Evolutionary conservation across 2,888 invertebrate species (phyloP).

Genomic region (Pseudococcus viburni): DNA sequence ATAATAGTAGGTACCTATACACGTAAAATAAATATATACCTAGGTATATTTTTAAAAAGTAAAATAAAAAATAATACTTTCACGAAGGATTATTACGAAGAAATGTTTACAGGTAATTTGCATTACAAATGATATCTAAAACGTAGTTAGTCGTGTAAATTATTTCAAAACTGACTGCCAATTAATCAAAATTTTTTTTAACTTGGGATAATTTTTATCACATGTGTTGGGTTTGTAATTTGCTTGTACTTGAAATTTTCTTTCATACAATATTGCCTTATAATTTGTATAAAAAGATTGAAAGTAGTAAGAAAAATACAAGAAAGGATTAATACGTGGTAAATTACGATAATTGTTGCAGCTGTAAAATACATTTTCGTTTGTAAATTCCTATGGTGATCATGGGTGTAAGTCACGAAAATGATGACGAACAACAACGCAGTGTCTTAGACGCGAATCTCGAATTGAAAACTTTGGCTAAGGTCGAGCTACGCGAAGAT

Average conservation of each 20-base stretch:
- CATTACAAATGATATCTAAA: slow-evolving; percentile 52
- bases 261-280: background rate
- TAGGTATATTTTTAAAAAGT: background rate
- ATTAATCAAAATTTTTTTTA: slow-evolving; percentile 20
- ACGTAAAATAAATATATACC: background rate
- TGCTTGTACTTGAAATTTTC: slow-evolving; percentile 20
- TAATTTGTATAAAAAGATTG: background rate
- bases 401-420: slow-evolving; percentile 67
- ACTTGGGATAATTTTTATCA: slow-evolving; percentile 26
- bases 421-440: slow-evolving; percentile 63
- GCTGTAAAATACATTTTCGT: slow-evolving; percentile 33
- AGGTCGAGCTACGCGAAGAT: slow-evolving; percentile 85
- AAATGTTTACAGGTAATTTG: slow-evolving; percentile 45
- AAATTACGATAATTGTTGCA: slow-evolving; percentile 52
- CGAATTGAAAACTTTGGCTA: slow-evolving; percentile 77
- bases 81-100: slow-evolving; percentile 53
- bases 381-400: slow-evolving; percentile 56
- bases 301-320: background rate
- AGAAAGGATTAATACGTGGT: slow-evolving; percentile 12
- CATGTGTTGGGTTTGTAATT: slow-evolving; percentile 24
- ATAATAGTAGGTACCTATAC: too few species aligned
- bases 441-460: slow-evolving; percentile 73
- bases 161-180: background rate
- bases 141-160: slow-evolving; percentile 48
- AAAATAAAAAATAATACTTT: slow-evolving; percentile 4